These are phyloP conservation scores for Styela plicata DNA, from an alignment of 23 tunicate species.

Conservation along the genomic window DNA sequence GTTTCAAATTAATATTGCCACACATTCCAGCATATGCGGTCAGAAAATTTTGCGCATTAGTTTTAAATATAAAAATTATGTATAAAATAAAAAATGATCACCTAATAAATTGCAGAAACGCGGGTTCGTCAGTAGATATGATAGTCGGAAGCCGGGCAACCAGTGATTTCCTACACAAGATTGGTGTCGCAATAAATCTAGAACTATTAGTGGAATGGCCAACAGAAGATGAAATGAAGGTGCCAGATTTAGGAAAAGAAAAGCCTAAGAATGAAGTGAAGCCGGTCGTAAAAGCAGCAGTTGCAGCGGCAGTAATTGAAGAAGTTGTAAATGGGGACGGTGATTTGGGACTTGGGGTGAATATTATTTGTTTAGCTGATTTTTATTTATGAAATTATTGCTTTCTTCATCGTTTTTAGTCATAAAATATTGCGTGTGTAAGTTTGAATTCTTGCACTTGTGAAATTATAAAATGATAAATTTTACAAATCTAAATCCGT, in stretches of 20 bases:
- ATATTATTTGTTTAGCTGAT: too few relatives aligned
- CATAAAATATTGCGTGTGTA: too few relatives aligned
- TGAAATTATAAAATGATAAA: too few relatives aligned
- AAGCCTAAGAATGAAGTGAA: neutral
- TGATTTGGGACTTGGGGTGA: neutral
- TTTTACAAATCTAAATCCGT: too few relatives aligned
- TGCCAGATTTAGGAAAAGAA: slow-evolving; percentile 15
- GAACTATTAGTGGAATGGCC: slow-evolving; percentile 86
- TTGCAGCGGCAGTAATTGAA: slow-evolving; percentile 13
- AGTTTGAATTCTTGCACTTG: too few relatives aligned
- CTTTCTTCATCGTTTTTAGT: too few relatives aligned
- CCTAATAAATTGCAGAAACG: slow-evolving; percentile 46
- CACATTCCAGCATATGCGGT: neutral
- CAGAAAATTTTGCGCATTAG: neutral
- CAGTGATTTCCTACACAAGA: slow-evolving; percentile 41
- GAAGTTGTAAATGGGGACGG: neutral
- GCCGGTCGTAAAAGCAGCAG: slow-evolving; percentile 27
- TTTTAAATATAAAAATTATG: neutral
- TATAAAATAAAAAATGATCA: neutral
- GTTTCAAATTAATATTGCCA: too few relatives aligned
- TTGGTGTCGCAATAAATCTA: slow-evolving; percentile 28
- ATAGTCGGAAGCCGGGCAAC: slow-evolving; percentile 44
- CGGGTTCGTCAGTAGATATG: slow-evolving; percentile 55
- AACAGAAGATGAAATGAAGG: slow-evolving; percentile 18
- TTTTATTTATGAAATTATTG: too few relatives aligned